phyloP scores from a whole-genome alignment of 2,888 invertebrate genomes.

The Acronicta leporina region DNA sequence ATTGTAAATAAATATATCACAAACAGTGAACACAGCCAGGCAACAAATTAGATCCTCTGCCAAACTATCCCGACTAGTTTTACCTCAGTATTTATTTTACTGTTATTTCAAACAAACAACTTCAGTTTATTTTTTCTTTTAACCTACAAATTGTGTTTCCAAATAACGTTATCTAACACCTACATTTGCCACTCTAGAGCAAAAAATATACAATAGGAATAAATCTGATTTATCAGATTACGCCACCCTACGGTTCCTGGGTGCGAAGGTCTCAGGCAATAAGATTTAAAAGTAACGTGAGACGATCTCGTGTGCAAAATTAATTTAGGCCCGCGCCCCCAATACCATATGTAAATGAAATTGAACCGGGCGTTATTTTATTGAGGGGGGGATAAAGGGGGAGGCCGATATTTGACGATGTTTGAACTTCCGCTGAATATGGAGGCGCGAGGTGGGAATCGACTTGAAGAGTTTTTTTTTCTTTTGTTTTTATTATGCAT shows the following conservation, averaged over 20 bases:
- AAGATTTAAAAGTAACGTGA: conserved; percentile 67
- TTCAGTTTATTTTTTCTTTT: background rate
- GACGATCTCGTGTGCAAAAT: conserved; percentile 69
- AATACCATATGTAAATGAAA: conserved; percentile 78
- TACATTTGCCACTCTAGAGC: conserved; percentile 22
- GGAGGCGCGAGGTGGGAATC: conserved; percentile 57
- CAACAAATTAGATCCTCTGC: conserved; percentile 2
- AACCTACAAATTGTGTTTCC: conserved; percentile 23
- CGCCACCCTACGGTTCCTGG: conserved; percentile 30
- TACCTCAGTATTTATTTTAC: background rate
- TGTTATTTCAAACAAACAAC: conserved; percentile 12
- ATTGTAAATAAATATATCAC: background rate
- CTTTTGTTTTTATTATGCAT: conserved; percentile 61
- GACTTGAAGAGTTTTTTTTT: conserved; percentile 56
- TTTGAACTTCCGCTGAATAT: conserved; percentile 60
- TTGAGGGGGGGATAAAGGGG: conserved; percentile 48
- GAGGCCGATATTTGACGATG: conserved; percentile 60
- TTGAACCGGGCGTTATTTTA: conserved; percentile 68
- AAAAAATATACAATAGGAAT: conserved; percentile 52
- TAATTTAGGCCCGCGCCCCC: conserved; percentile 70
- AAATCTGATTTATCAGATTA: conserved; percentile 60
- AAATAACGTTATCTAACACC: conserved; percentile 36
- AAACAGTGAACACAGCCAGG: background rate
- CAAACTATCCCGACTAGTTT: conserved; percentile 2
- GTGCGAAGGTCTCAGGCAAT: conserved; percentile 61